Evolutionary conservation across 2,888 invertebrate genomes (phyloP).

Genomic region (Kuschelorhynchus macadamiae): DNA sequence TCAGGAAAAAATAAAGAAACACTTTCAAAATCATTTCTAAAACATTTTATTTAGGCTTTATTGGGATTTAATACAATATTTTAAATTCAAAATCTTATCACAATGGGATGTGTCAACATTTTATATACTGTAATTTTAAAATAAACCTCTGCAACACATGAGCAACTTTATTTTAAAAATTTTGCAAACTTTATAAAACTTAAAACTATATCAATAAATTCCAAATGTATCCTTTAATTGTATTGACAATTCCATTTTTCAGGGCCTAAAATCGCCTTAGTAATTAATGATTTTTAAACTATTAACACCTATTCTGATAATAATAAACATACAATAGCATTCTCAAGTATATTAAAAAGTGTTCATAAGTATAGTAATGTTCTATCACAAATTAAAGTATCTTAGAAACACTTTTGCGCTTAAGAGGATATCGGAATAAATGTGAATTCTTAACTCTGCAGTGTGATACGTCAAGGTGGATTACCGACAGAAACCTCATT

Average conservation of each 20-base stretch:
- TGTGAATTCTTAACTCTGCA: too few relatives aligned
- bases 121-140: conserved; percentile 24
- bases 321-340: conserved; percentile 17
- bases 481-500: too few relatives aligned
- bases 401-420: conserved; percentile 23
- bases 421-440: too few relatives aligned
- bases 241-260: conserved; percentile 29
- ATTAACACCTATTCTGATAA: conserved; percentile 17
- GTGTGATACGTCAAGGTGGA: too few relatives aligned
- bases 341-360: conserved; percentile 12
- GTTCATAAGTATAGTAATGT: conserved; percentile 9
- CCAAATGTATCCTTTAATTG: not conserved
- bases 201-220: not conserved
- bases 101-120: conserved; percentile 47
- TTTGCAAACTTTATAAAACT: conserved; percentile 4
- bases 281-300: conserved; percentile 13
- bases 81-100: conserved; percentile 43
- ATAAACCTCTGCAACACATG: conserved; percentile 31
- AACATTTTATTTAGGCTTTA: conserved; percentile 44
- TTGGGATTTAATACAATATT: conserved; percentile 38
- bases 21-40: conserved; percentile 31
- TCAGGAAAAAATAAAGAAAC: too few relatives aligned
- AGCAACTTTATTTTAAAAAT: conserved; percentile 16
- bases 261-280: conserved; percentile 9
- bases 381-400: conserved; percentile 35